A percentile compares a stretch with the other conserved stretches of the same genome.
Conservation (phyloP, 2,113 vertebrate genomes). For the Enhydra lutris region DNA sequence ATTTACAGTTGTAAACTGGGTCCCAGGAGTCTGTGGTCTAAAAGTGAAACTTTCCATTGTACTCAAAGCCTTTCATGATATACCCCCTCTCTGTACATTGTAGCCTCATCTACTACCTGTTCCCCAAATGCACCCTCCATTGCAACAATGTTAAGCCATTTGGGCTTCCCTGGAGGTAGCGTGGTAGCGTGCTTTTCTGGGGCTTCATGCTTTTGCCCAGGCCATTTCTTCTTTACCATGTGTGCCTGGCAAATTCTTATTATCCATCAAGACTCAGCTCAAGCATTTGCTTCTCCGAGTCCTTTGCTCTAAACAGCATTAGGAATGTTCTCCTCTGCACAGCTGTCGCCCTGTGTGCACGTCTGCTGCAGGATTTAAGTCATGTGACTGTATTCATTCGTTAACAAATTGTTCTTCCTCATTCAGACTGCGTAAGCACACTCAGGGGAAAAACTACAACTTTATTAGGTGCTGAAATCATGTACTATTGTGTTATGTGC, state of each 20-base stretch:
- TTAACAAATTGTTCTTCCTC: neutral
- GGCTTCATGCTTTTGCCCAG: neutral
- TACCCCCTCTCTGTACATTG: neutral
- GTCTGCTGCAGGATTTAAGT: neutral
- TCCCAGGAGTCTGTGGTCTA: neutral
- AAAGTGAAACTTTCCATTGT: neutral
- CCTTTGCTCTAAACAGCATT: neutral
- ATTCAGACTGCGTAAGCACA: neutral
- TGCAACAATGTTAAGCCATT: neutral
- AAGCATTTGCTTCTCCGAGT: neutral
- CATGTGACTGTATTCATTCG: neutral
- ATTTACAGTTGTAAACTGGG: neutral
- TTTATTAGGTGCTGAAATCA: conserved; percentile 1
- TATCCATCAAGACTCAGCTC: neutral
- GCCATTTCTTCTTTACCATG: neutral
- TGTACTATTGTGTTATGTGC: neutral
- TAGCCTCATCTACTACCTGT: neutral
- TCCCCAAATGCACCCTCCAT: neutral
- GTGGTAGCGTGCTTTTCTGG: neutral
- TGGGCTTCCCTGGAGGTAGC: neutral
- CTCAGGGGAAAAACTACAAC: neutral
- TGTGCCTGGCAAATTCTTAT: neutral
- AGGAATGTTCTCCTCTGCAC: neutral
- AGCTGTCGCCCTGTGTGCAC: neutral
- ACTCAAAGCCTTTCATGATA: neutral